Evolutionary conservation across 2,797 vertebrate species (phyloP), one percentile per base, ranked within the genome.

Genomic region (Arnoldichthys spilopterus): DNA sequence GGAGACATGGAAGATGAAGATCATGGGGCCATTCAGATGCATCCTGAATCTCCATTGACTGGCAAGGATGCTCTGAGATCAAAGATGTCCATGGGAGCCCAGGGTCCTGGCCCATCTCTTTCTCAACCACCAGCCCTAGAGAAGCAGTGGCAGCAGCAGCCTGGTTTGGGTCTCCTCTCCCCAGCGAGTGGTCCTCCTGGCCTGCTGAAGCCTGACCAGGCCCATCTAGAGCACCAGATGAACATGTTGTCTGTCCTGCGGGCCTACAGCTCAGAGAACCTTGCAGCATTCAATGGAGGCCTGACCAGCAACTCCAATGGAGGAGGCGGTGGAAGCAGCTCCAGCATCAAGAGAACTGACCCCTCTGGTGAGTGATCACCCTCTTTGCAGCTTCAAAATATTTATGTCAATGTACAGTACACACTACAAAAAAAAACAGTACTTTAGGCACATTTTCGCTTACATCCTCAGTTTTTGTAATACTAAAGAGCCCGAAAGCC

Each of bases 211-310:
- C 91, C 94, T 0, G 97, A 98, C 82, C 96, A 96, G 90, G 90
- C 87, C 87, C 94, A 95, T 89, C 92, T 97, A 82, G 98, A 98
- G 91, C 97, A 98, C 91, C 97, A 98, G 85, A 93, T 98, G 93
- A 98, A 96, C 90, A 94, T 95, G 93, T 92, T 99, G 87, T 99
- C 98, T 64, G 98, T 98, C 90, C 95, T 99, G 86, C 93, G 97
- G 94, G 97, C 97, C 90, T 99, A 98, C 93, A 97, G 96, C 90
- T 95, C 95, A 34, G 97, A 99, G 88, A 95, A 94, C 94, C 93
- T 98, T 80, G 95, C 96, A 59, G 93, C 95, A 84, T 99, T 97
- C 94, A 98, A 99, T 37, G 94, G 85, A 71, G 94, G 97, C 91
- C 94, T 99, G 88, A 94, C 96, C 80, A 92, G 93, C 83, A 94